phyloP scores from a whole-genome alignment of 2,888 invertebrate genomes.

The Neoitamus cyanurus region DNA sequence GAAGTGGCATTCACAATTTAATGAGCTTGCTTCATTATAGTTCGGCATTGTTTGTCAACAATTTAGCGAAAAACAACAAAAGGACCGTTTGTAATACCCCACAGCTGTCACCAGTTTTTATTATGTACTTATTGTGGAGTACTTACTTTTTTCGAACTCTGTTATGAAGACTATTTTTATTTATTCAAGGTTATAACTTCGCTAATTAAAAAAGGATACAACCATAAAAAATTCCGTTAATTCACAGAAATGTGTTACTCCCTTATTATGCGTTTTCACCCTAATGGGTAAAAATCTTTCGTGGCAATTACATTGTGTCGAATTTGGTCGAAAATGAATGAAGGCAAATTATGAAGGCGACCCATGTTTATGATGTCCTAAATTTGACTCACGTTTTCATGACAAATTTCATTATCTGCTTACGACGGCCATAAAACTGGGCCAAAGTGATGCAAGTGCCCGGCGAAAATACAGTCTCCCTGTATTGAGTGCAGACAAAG shows the following conservation, averaged over 20 bases:
- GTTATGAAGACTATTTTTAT: too few species aligned
- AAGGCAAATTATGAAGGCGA: neutral
- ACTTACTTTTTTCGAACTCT: too few species aligned
- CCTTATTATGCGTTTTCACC: too few species aligned
- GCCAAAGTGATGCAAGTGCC: neutral
- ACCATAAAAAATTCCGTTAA: too few species aligned
- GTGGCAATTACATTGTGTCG: neutral
- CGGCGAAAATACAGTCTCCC: neutral
- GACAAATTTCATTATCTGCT: constrained; percentile 24
- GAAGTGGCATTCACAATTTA: too few species aligned
- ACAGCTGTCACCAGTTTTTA: neutral
- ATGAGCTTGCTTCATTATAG: too few species aligned
- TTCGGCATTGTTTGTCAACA: too few species aligned
- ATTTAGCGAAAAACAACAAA: too few species aligned
- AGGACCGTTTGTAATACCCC: too few species aligned
- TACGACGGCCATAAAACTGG: constrained; percentile 8
- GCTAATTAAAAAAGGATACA: too few species aligned
- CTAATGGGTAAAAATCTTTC: neutral
- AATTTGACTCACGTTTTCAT: constrained; percentile 20
- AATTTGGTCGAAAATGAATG: neutral
- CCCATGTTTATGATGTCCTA: neutral
- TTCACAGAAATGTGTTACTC: neutral
- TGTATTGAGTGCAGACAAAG: neutral
- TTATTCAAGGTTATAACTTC: too few species aligned
- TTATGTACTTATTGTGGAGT: neutral